Percentiles rank a stretch among this genome's conserved stretches.
Conservation (phyloP, 2,797 vertebrate species). For the Neoniphon sammara region DNA sequence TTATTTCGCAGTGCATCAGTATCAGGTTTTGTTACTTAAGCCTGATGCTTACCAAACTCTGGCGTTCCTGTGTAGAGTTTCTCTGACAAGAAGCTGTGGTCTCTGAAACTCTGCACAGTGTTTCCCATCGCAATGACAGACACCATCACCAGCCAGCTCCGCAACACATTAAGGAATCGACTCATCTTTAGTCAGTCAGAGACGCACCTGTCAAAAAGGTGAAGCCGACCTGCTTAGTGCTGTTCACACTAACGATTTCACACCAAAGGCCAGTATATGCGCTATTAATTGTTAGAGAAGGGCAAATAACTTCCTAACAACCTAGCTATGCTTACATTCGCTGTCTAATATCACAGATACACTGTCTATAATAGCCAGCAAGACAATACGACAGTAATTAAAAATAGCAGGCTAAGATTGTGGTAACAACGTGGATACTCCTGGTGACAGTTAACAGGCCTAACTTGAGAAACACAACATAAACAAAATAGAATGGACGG, state of each 20-base stretch:
- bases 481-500: not conserved
- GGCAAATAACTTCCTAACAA: no score
- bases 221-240: not conserved
- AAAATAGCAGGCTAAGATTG: constrained; percentile 23
- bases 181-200: constrained; percentile 82
- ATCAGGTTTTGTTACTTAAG: no score
- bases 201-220: constrained; percentile 51
- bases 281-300: no score
- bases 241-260: not conserved
- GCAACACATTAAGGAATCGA: constrained; percentile 92
- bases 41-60: constrained; percentile 85
- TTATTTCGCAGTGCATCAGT: no score
- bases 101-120: constrained; percentile 94
- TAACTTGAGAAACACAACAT: not conserved
- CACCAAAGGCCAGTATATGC: not conserved
- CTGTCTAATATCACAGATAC: not conserved
- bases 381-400: constrained; percentile 6
- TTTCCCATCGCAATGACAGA: constrained; percentile 93
- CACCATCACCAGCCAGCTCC: constrained; percentile 96
- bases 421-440: not conserved
- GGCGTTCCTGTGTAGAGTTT: constrained; percentile 95
- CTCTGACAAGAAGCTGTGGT: constrained; percentile 94
- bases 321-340: not conserved
- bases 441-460: not conserved
- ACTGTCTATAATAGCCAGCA: not conserved